phyloP scores from a whole-genome alignment of 1,140 invertebrate genomes.

The Drosophila yakuba region DNA sequence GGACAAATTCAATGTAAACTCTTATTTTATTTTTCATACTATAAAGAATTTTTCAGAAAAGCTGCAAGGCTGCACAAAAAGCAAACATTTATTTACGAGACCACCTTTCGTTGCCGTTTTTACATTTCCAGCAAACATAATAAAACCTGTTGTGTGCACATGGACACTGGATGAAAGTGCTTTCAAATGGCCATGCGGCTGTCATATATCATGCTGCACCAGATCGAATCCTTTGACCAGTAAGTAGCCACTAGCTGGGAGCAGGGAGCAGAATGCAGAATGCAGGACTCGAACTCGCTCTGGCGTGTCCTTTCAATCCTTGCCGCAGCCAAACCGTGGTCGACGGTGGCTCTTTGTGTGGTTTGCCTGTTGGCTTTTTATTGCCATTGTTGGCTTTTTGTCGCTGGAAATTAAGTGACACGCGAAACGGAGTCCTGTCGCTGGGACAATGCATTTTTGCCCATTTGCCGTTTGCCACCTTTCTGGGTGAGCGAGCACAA shows the following conservation, averaged over 20 bases:
- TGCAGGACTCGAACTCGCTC: neutral
- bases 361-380: conserved; percentile 34
- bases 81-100: neutral
- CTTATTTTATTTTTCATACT: too few relatives aligned
- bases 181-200: conserved; percentile 13
- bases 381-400: conserved; percentile 31
- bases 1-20: too few relatives aligned
- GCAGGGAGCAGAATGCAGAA: too few relatives aligned
- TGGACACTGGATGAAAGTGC: conserved; percentile 4
- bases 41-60: neutral
- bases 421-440: neutral
- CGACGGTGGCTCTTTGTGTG: conserved; percentile 11
- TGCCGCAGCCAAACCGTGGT: conserved; percentile 21
- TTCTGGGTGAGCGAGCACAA: neutral
- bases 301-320: neutral
- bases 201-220: conserved; percentile 13
- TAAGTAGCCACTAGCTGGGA: too few relatives aligned
- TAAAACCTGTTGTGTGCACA: neutral
- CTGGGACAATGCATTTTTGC: neutral
- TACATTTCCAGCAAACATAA: neutral
- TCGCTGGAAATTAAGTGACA: conserved; percentile 33
- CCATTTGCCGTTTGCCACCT: neutral
- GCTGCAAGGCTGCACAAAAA: too few relatives aligned
- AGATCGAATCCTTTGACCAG: conserved; percentile 12
- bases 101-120: neutral